Evolutionary conservation across 1,140 invertebrate genomes (phyloP).

Genomic region (Globodera rostochiensis): DNA sequence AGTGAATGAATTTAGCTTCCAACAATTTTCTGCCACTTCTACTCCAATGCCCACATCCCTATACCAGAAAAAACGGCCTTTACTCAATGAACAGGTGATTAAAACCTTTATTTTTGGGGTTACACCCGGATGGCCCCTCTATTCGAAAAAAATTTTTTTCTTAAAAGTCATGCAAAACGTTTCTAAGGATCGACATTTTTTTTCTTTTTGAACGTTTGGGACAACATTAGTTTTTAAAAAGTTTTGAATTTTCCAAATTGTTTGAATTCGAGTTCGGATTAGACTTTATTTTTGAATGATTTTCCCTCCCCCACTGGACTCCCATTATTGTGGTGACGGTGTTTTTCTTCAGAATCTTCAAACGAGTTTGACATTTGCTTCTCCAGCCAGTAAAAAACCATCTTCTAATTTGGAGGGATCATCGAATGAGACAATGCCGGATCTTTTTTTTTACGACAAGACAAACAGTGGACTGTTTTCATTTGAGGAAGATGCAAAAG

Average conservation of each 20-base stretch:
- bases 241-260: too few species aligned
- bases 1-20: neutral
- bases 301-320: too few species aligned
- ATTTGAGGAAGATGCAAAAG: neutral
- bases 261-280: too few species aligned
- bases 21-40: neutral
- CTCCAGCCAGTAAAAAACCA: neutral
- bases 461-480: neutral
- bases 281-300: too few species aligned
- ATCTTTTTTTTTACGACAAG: slow-evolving; percentile 1
- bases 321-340: too few species aligned
- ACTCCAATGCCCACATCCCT: neutral
- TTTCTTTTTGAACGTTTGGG: too few species aligned
- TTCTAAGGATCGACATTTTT: too few species aligned
- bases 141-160: neutral
- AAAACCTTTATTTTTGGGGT: too few species aligned
- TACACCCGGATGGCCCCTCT: too few species aligned
- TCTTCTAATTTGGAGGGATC: neutral
- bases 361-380: neutral
- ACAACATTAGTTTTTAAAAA: too few species aligned
- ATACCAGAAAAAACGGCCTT: neutral
- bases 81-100: neutral
- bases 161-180: too few species aligned
- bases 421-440: neutral
- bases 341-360: neutral